Percentiles rank a stretch among this genome's conserved stretches.
Evolutionary conservation across 2,888 invertebrate species (phyloP).

Genomic region (Neocrepidodera transversa): DNA sequence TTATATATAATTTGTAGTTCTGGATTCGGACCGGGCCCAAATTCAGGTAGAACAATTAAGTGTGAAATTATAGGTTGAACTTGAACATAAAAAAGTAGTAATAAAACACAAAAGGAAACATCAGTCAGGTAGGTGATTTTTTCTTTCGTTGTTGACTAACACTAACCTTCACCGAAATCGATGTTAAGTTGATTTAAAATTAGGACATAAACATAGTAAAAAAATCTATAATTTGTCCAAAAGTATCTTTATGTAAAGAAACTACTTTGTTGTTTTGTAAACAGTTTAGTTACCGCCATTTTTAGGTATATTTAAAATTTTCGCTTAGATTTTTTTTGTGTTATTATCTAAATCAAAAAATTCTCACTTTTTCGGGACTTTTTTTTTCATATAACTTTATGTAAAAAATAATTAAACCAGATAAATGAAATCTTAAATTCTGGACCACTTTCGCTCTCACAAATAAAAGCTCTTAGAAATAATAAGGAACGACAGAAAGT

Average conservation of each 20-base stretch:
- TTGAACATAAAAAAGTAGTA: conserved; percentile 11
- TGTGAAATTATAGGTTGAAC: conserved; percentile 17
- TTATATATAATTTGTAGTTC: conserved; percentile 22
- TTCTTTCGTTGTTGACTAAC: neutral
- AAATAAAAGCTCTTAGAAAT: neutral
- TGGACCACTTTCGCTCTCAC: neutral
- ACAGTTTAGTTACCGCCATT: too few relatives aligned
- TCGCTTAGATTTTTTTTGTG: too few relatives aligned
- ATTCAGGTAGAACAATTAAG: conserved; percentile 23
- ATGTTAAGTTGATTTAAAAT: too few relatives aligned
- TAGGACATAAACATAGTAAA: too few relatives aligned
- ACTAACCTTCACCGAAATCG: too few relatives aligned
- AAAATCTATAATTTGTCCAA: too few relatives aligned
- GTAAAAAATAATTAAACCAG: neutral
- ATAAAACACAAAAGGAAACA: conserved; percentile 16
- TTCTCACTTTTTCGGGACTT: too few relatives aligned
- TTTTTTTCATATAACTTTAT: too few relatives aligned
- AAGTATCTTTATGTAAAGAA: too few relatives aligned
- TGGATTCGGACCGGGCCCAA: neutral
- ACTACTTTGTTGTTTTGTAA: too few relatives aligned
- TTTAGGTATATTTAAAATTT: too few relatives aligned
- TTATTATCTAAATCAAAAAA: too few relatives aligned
- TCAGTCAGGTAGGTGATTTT: conserved; percentile 15
- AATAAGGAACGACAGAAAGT: neutral
- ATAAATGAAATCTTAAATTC: neutral